Evolutionary conservation across 1,140 invertebrate species (phyloP), one percentile per base, ranked within the genome.

Genomic region (Coelopa frigida): DNA sequence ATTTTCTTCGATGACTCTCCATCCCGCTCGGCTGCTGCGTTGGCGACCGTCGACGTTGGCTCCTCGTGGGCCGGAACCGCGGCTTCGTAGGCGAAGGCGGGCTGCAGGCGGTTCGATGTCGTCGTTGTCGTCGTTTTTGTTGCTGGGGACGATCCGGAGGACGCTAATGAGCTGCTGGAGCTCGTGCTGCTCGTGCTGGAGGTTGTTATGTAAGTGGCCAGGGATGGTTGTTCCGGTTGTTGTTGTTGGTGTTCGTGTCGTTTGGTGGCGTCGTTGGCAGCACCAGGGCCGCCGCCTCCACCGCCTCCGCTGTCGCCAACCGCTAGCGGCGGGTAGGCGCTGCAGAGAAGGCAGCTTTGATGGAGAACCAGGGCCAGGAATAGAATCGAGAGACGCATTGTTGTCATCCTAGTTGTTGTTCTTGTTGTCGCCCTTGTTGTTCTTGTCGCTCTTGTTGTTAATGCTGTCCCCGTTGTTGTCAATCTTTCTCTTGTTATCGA

Each of bases 1-100:
- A 66, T 56, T 61, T 59, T 66, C 54, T 66, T 67, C 55, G 63
- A 59, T 47, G 54, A 53, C 36, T 55, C 50, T 35, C 26, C 42
- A 44, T 51, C 57, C 12, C 40, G 39, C 23, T 40, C 49, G 10
- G 35, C 18, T 33, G 35, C 14, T 44, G 41, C 40, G 1, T 39
- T 38, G 17, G 31, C 36, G 22, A 18, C 21, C 23, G 12, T 21
- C 15, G 33, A 18, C n/a, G 14, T 7, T 21, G 4, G 20, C 21
- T 29, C 32, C 18, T 52, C 39, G 12, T 58, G 49, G 24, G 60
- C 48, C 4, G 57, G 59, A 41, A 59, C 17, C 12, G 51, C 38
- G 12, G 61, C 51, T 17, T 61, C 61, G 22, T 64, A 64, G 5
- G 61, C 56, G 52, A 64, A 58, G 21, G 57, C 55, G 11, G 59